Conservation (phyloP, 2,113 vertebrate species). For the Calonectris borealis region DNA sequence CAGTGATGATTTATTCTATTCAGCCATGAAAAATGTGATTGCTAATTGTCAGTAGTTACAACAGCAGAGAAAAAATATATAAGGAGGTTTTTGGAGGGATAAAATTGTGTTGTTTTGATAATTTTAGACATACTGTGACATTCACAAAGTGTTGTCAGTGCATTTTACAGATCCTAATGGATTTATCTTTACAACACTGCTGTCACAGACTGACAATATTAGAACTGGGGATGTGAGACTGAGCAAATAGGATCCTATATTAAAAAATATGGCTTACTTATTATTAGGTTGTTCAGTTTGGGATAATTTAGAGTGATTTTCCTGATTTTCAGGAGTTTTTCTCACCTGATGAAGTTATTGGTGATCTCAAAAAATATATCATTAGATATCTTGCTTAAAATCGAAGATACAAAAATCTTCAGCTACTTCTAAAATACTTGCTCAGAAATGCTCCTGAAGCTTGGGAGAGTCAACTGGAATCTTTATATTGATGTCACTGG, state of each 20-base stretch:
- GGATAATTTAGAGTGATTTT: neutral
- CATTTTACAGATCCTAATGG: neutral
- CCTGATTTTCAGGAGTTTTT: neutral
- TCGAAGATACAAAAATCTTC: neutral
- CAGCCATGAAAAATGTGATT: neutral
- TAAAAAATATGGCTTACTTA: neutral
- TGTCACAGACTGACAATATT: neutral
- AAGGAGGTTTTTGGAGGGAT: neutral
- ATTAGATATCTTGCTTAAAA: neutral
- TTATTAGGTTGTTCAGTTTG: neutral
- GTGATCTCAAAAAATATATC: neutral
- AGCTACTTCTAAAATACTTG: neutral
- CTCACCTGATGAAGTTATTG: neutral
- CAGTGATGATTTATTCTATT: neutral
- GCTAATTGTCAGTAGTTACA: neutral
- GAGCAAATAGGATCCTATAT: neutral
- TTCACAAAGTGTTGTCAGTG: neutral
- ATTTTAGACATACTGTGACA: neutral
- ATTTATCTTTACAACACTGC: neutral
- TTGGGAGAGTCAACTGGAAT: neutral
- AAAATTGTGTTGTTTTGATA: neutral
- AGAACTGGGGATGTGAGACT: neutral
- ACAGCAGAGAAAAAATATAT: neutral
- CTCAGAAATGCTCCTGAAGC: neutral
- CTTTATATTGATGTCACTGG: neutral